Percentiles rank a stretch among this genome's conserved stretches.
phyloP scores from a whole-genome alignment of 2,797 vertebrate genomes.

The Macropus fuliginosus region DNA sequence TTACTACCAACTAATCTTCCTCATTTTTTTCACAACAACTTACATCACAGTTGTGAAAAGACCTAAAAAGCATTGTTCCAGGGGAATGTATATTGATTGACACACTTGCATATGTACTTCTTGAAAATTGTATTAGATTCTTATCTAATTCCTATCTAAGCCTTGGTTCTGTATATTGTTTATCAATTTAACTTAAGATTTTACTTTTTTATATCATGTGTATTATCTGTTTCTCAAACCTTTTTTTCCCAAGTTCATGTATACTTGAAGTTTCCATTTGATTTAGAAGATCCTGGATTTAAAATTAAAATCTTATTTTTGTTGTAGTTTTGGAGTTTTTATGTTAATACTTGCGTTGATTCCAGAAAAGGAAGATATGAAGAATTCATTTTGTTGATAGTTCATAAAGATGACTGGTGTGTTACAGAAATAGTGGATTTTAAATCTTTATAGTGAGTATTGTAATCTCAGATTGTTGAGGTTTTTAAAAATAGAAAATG shows the following conservation, averaged over 20 bases:
- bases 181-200: slow-evolving; percentile 29
- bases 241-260: slow-evolving; percentile 54
- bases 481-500: slow-evolving; percentile 62
- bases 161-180: background rate
- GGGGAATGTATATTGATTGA: slow-evolving; percentile 2
- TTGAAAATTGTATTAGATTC: slow-evolving; percentile 40
- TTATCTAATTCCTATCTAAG: background rate
- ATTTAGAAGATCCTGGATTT: slow-evolving; percentile 63
- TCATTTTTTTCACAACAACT: slow-evolving; percentile 5
- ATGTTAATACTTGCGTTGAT: slow-evolving; percentile 60
- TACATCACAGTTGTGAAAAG: slow-evolving; percentile 15
- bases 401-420: slow-evolving; percentile 67
- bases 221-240: slow-evolving; percentile 69
- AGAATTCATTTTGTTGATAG: slow-evolving; percentile 69
- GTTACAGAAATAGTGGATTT: slow-evolving; percentile 63
- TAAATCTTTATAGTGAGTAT: slow-evolving; percentile 56
- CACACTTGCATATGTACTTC: slow-evolving; percentile 30
- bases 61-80: background rate
- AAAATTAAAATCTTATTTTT: slow-evolving; percentile 45
- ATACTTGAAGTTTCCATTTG: slow-evolving; percentile 66
- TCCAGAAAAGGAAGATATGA: slow-evolving; percentile 62
- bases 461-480: slow-evolving; percentile 45
- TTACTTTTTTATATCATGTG: slow-evolving; percentile 56
- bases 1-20: background rate
- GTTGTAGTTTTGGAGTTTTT: slow-evolving; percentile 64